Evolutionary conservation across 2,888 invertebrate species (phyloP).

Genomic region (Harpalus rubripes): DNA sequence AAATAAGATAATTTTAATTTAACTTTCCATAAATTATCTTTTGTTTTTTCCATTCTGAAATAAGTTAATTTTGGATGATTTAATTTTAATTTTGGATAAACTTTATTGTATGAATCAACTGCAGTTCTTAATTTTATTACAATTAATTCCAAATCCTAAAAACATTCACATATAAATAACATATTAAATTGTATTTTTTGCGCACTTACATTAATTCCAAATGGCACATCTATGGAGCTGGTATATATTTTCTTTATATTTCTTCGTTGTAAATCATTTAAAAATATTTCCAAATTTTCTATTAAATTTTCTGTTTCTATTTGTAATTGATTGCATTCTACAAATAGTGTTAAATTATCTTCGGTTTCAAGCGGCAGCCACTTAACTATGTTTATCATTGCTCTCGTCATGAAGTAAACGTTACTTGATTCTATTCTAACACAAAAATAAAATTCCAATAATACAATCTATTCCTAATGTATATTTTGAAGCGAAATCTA

Average conservation of each 20-base stretch:
- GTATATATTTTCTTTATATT: slow-evolving; percentile 70
- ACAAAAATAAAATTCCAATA: slow-evolving; percentile 61
- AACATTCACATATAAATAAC: slow-evolving; percentile 69
- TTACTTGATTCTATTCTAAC: slow-evolving; percentile 27
- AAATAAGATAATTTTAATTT: slow-evolving; percentile 81
- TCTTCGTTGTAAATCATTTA: slow-evolving; percentile 78
- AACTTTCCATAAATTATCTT: slow-evolving; percentile 79
- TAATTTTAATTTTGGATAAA: slow-evolving; percentile 79
- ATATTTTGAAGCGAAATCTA: slow-evolving; percentile 16
- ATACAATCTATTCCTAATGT: slow-evolving; percentile 42
- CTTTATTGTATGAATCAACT: slow-evolving; percentile 79
- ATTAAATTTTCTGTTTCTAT: slow-evolving; percentile 76
- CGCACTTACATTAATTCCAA: slow-evolving; percentile 74
- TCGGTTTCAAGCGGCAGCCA: slow-evolving; percentile 81
- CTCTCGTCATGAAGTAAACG: slow-evolving; percentile 74
- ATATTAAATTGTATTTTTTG: slow-evolving; percentile 21
- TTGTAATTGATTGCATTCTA: slow-evolving; percentile 79
- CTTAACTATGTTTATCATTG: slow-evolving; percentile 76
- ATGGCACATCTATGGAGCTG: slow-evolving; percentile 69
- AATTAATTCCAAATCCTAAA: slow-evolving; percentile 81
- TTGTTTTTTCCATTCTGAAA: slow-evolving; percentile 76
- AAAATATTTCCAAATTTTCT: slow-evolving; percentile 76
- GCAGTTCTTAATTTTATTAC: slow-evolving; percentile 79
- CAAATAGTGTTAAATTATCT: slow-evolving; percentile 79
- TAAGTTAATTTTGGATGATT: slow-evolving; percentile 73